These are phyloP conservation scores for Trichomalopsis sarcophagae DNA, from an alignment of 1,140 invertebrate species.

Conservation along the genomic window DNA sequence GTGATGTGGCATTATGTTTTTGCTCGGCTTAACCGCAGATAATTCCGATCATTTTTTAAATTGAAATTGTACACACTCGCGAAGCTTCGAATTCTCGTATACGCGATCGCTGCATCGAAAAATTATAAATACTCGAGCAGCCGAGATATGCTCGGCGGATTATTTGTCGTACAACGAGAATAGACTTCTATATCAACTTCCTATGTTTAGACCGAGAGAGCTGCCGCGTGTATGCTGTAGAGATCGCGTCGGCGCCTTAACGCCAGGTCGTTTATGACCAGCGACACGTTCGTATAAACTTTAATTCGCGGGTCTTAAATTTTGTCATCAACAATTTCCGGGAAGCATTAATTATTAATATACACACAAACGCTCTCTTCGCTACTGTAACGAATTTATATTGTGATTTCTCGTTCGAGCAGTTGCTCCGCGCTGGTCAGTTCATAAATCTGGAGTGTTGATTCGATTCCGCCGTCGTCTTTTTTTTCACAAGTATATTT, in stretches of 20 bases:
- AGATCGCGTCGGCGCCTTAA: slow-evolving; percentile 52
- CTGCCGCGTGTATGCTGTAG: slow-evolving; percentile 1
- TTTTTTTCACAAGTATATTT: neutral
- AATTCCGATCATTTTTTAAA: no score
- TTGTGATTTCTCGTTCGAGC: slow-evolving; percentile 4
- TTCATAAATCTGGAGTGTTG: neutral
- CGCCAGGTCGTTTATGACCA: slow-evolving; percentile 55
- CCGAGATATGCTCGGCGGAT: slow-evolving; percentile 58
- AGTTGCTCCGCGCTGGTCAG: neutral
- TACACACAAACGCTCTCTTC: neutral
- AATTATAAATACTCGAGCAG: slow-evolving; percentile 19
- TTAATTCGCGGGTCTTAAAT: slow-evolving; percentile 49
- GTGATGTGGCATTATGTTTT: no score
- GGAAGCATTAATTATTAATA: slow-evolving; percentile 44
- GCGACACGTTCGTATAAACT: slow-evolving; percentile 60
- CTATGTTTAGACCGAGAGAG: slow-evolving; percentile 65
- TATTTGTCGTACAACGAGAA: slow-evolving; percentile 68
- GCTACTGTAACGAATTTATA: neutral
- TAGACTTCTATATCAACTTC: slow-evolving; percentile 73
- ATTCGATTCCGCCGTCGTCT: neutral
- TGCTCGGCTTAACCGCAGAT: neutral
- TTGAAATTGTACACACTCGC: no score
- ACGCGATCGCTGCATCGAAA: neutral
- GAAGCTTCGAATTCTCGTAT: neutral
- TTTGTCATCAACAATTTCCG: slow-evolving; percentile 47